A percentile compares a stretch with the other conserved stretches of the same genome.
Conservation (phyloP, 2,888 invertebrate genomes). For the Pheosia tremula region DNA sequence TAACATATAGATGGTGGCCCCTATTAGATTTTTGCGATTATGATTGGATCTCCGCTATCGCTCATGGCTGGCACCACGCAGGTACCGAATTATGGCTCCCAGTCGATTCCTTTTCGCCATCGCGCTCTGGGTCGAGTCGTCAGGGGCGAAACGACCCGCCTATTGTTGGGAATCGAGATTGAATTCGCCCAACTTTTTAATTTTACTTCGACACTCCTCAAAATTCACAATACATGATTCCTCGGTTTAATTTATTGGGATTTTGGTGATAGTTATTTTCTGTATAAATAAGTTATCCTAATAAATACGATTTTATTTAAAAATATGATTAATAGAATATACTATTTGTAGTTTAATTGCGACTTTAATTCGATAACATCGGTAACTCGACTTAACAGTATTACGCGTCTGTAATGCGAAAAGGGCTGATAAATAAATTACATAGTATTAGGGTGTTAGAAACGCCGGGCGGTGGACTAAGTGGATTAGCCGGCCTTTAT, state of each 20-base stretch:
- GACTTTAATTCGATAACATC: slow-evolving; percentile 8
- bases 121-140: slow-evolving; percentile 34
- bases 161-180: slow-evolving; percentile 48
- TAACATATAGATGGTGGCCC: neutral
- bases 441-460: slow-evolving; percentile 29
- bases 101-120: slow-evolving; percentile 11
- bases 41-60: neutral
- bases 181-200: slow-evolving; percentile 46
- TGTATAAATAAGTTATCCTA: too few species aligned
- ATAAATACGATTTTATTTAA: too few species aligned
- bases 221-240: too few species aligned
- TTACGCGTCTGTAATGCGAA: slow-evolving; percentile 16
- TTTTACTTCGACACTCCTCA: slow-evolving; percentile 15
- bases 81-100: neutral
- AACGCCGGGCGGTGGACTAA: slow-evolving; percentile 25
- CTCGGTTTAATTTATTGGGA: too few species aligned
- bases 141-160: slow-evolving; percentile 38
- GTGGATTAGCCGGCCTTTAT: slow-evolving; percentile 37
- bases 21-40: neutral
- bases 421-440: slow-evolving; percentile 39
- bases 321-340: too few species aligned
- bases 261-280: too few species aligned
- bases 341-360: slow-evolving; percentile 10
- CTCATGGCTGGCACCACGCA: neutral
- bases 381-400: slow-evolving; percentile 10